Conservation (phyloP, 2,113 vertebrate genomes). For the Cyanoderma ruficeps region DNA sequence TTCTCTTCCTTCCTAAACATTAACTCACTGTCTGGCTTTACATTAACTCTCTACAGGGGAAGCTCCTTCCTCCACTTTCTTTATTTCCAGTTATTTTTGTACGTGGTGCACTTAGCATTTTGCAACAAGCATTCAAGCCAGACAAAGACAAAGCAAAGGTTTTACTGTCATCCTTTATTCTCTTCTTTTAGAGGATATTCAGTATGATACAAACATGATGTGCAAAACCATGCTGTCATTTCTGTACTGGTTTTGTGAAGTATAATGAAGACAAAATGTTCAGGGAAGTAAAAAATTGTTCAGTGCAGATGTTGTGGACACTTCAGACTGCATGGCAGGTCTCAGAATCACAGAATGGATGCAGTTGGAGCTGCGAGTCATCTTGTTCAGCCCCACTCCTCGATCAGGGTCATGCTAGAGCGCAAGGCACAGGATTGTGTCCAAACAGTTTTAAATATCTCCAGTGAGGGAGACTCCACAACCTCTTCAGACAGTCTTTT, state of each 20-base stretch:
- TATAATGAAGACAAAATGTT: neutral
- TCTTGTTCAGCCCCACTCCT: neutral
- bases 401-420: neutral
- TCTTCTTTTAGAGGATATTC: neutral
- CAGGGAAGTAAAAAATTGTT: neutral
- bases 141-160: neutral
- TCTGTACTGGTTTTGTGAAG: neutral
- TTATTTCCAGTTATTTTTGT: neutral
- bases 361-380: neutral
- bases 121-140: fast-evolving
- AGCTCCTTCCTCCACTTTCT: neutral
- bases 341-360: neutral
- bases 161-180: neutral
- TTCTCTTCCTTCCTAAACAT: neutral
- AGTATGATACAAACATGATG: neutral
- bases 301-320: neutral
- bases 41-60: neutral
- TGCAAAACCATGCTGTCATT: neutral
- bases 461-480: neutral
- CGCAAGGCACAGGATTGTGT: neutral
- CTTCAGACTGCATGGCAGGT: neutral
- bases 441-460: no score
- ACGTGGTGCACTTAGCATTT: neutral
- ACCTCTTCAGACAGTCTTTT: neutral
- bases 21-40: neutral